A percentile compares a stretch with the other conserved stretches of the same genome.
These are phyloP conservation scores for Microcebus murinus DNA, from an alignment of 2,113 vertebrate genomes.

Conservation along the genomic window DNA sequence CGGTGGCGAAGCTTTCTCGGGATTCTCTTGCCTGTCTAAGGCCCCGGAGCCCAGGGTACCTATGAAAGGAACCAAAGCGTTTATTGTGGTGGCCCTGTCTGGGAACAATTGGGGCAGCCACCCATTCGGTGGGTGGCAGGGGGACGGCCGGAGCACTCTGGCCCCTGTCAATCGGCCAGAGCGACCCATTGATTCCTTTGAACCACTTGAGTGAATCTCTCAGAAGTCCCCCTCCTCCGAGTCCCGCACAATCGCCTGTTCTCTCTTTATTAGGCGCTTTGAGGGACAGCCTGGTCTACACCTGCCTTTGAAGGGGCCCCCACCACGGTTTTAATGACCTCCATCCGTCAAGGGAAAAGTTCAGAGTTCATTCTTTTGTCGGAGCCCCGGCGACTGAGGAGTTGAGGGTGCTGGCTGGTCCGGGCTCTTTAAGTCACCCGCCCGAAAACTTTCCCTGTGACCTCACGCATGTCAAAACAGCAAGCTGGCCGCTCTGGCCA, in stretches of 20 bases:
- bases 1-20: not conserved
- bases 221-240: slow-evolving; percentile 65
- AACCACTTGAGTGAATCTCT: slow-evolving; percentile 76
- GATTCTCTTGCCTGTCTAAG: not conserved
- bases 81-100: slow-evolving; percentile 65
- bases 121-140: slow-evolving; percentile 37
- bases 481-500: slow-evolving; percentile 85
- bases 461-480: slow-evolving; percentile 87
- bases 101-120: slow-evolving; percentile 76
- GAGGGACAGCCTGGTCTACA: slow-evolving; percentile 88
- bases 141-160: slow-evolving; percentile 38
- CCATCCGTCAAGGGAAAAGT: slow-evolving; percentile 88
- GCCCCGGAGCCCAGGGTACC: not conserved
- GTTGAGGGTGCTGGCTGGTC: slow-evolving; percentile 89
- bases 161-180: slow-evolving; percentile 17
- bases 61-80: slow-evolving; percentile 63
- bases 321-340: slow-evolving; percentile 89
- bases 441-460: slow-evolving; percentile 83
- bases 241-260: slow-evolving; percentile 73
- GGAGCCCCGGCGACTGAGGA: slow-evolving; percentile 81
- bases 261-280: slow-evolving; percentile 91
- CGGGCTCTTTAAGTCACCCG: slow-evolving; percentile 90
- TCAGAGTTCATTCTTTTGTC: slow-evolving; percentile 93
- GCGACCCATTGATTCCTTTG: slow-evolving; percentile 77
- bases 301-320: slow-evolving; percentile 93